Percentiles rank a stretch among this genome's conserved stretches.
Evolutionary conservation across 1,140 invertebrate genomes (phyloP).

Genomic region (Pinna nobilis): DNA sequence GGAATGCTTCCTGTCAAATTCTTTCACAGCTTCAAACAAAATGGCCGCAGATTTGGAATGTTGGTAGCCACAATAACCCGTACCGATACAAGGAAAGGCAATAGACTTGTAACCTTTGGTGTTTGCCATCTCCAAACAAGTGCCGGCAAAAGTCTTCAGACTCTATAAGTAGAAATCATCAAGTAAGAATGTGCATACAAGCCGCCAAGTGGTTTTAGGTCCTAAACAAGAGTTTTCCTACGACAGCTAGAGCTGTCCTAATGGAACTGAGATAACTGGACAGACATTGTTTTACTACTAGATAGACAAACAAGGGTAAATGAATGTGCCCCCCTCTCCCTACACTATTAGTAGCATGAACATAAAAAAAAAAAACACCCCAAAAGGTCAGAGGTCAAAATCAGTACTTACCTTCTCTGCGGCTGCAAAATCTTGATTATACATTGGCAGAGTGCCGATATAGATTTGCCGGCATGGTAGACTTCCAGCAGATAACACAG

Average conservation of each 20-base stretch:
- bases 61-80: constrained; percentile 18
- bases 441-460: constrained; percentile 13
- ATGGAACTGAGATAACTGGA: no score
- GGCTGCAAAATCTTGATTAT: not conserved
- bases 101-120: constrained; percentile 14
- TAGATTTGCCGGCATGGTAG: constrained; percentile 12
- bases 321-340: no score
- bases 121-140: constrained; percentile 5
- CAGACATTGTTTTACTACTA: no score
- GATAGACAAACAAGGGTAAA: no score
- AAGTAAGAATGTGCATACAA: no score
- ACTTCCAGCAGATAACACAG: not conserved
- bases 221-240: no score
- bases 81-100: constrained; percentile 15
- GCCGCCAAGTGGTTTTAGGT: no score
- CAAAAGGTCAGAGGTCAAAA: no score
- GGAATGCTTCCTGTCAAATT: constrained; percentile 7
- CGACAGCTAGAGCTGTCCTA: no score
- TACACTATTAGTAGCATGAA: no score
- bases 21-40: constrained; percentile 20
- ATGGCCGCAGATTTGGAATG: not conserved
- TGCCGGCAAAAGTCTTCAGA: constrained; percentile 11
- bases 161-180: not conserved
- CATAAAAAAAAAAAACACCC: no score
- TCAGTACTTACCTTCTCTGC: constrained; percentile 25